Percentiles rank a stretch among this genome's conserved stretches.
Conservation (phyloP, 2,888 invertebrate genomes). For the Polymixis flavicincta region DNA sequence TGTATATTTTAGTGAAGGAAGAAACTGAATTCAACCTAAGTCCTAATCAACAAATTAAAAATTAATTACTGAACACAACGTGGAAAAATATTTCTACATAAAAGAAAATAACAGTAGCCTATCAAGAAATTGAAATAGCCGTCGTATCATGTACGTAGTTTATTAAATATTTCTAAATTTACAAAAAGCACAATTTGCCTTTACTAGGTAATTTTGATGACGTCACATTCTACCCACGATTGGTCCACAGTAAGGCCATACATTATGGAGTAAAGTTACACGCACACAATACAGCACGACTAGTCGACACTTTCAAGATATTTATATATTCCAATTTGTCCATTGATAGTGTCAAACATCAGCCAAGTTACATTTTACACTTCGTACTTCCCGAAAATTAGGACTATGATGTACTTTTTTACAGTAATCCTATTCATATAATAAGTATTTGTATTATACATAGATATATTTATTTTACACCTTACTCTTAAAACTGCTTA, state of each 20-base stretch:
- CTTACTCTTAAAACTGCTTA: conserved; percentile 61
- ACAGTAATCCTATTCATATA: conserved; percentile 35
- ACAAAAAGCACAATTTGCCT: conserved; percentile 73
- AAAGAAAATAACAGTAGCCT: conserved; percentile 52
- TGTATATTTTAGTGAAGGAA: conserved; percentile 60
- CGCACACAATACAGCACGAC: conserved; percentile 52
- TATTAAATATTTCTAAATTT: conserved; percentile 63
- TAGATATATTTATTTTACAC: conserved; percentile 46
- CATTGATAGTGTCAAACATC: conserved; percentile 32
- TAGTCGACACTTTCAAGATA: conserved; percentile 54
- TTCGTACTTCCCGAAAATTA: conserved; percentile 34
- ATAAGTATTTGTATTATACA: conserved; percentile 40
- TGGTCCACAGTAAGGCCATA: conserved; percentile 88
- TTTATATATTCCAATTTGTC: conserved; percentile 21
- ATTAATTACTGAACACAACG: conserved; percentile 80
- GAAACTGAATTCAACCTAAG: conserved; percentile 55
- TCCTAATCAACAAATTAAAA: conserved; percentile 65
- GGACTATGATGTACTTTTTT: conserved; percentile 43
- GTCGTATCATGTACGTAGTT: conserved; percentile 22
- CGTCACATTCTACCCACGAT: conserved; percentile 77
- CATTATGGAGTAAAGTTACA: conserved; percentile 72
- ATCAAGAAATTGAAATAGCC: conserved; percentile 42
- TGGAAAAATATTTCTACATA: conserved; percentile 70
- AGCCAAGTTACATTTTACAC: conserved; percentile 18
- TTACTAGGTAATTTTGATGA: conserved; percentile 74